Evolutionary conservation across 2,888 invertebrate genomes (phyloP), one percentile per base, ranked within the genome.

Genomic region (Melieria crassipennis): DNA sequence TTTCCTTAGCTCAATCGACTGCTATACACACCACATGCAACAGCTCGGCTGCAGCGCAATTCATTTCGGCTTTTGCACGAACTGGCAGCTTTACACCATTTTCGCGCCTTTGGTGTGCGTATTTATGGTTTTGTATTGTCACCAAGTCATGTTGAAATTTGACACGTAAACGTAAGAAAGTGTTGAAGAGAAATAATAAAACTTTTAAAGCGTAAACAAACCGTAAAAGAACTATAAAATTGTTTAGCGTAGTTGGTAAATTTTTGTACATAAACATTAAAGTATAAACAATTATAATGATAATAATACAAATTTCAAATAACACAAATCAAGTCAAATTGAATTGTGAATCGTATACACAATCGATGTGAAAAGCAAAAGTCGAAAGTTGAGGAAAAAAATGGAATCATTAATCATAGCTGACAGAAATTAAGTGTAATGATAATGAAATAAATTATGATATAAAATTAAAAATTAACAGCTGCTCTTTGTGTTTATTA

Each of bases 171-270:
- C 30, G 30, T 30, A 30, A 30, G 30, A 30, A 30, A 30, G 30
- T 13, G 0, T 55, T 46, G 6, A 13, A 56, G 5, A 50, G n/a
- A 65, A 45, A 46, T 13, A 70, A 75, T 42, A 75, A 75, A 72
- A 74, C 65, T 57, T 77, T 72, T 71, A 76, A 73, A 76, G 73
- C 71, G 69, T 64, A 45, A 56, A 75, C 74, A 75, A 78, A 70
- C 69, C 78, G 75, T 72, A 75, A 71, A 71, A 69, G 75, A 73
- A 69, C 70, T 71, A 78, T 71, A 74, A 82, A 80, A 81, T 82
- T 82, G 81, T 83, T 84, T 83, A 82, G 80, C 73, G 79, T 82
- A 83, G 81, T 82, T 81, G 79, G 80, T 81, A 81, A 79, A 78
- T 82, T 81, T 82, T 82, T 79, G 79, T 79, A 79, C 78, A 80